phyloP scores from a whole-genome alignment of 2,113 vertebrate genomes.

The Phaetusa simplex region DNA sequence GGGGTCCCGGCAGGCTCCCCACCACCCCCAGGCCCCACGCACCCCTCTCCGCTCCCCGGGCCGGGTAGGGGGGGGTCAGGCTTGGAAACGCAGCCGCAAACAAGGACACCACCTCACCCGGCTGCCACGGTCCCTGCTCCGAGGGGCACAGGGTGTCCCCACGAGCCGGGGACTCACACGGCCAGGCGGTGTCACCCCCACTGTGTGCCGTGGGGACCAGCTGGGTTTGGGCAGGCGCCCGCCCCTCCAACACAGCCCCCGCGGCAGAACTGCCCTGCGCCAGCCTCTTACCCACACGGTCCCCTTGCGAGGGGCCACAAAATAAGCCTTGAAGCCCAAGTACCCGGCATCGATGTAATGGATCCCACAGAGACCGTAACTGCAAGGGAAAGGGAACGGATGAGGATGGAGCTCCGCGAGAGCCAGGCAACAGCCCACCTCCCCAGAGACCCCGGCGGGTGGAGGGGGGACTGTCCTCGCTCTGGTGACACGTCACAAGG shows the following conservation, averaged over 20 bases:
- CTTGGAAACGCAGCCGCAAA: neutral
- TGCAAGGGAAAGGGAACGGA: neutral
- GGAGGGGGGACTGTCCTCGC: neutral
- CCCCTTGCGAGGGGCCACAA: conserved; percentile 82
- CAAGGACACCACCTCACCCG: rapidly evolving
- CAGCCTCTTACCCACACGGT: conserved; percentile 88
- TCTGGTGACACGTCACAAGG: neutral
- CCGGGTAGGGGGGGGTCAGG: too few relatives aligned
- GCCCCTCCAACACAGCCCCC: neutral
- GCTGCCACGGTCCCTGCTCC: neutral
- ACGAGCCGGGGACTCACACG: neutral
- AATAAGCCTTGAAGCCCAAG: conserved; percentile 80
- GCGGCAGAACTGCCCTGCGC: neutral
- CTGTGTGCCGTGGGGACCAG: rapidly evolving
- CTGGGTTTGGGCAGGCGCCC: too few relatives aligned
- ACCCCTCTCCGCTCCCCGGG: too few relatives aligned
- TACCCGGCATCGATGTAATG: conserved; percentile 89
- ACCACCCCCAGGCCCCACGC: neutral
- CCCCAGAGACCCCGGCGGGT: rapidly evolving
- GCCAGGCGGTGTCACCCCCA: rapidly evolving
- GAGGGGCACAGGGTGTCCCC: neutral
- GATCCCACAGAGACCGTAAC: conserved; percentile 85
- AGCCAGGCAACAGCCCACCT: neutral
- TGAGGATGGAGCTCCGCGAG: rapidly evolving
- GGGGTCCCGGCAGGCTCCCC: rapidly evolving